Evolutionary conservation across 2,888 invertebrate genomes (phyloP).

Genomic region (Ectemnius lituratus): DNA sequence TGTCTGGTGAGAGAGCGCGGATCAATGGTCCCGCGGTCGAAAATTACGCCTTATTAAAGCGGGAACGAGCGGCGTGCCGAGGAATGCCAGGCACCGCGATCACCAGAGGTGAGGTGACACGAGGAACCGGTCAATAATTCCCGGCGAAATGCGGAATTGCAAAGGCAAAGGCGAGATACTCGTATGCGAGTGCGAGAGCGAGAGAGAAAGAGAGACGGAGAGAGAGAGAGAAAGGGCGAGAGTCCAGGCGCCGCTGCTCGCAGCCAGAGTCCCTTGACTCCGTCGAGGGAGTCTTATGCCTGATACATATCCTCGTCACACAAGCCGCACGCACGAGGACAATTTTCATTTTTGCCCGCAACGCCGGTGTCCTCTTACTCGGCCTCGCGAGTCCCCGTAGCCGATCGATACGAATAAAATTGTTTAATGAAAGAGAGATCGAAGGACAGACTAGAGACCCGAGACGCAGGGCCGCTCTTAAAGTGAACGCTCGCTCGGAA

Average conservation of each 20-base stretch:
- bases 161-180: conserved; percentile 30
- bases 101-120: conserved; percentile 12
- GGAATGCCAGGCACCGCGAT: conserved; percentile 29
- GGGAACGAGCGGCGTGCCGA: neutral
- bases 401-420: neutral
- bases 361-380: conserved; percentile 1
- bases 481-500: neutral
- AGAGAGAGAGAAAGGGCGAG: conserved; percentile 8
- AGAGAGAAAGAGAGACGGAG: neutral
- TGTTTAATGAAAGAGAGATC: conserved; percentile 10
- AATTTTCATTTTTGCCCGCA: neutral
- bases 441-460: neutral
- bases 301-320: too few species aligned
- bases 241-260: neutral
- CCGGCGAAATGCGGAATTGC: conserved; percentile 42
- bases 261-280: too few species aligned
- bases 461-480: neutral
- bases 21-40: neutral
- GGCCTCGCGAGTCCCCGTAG: neutral
- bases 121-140: conserved; percentile 52
- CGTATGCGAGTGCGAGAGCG: neutral
- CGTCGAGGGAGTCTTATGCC: too few species aligned
- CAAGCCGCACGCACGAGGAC: too few species aligned
- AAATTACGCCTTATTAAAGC: conserved; percentile 21
- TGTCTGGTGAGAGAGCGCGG: neutral